Base-by-base conservation (phyloP, 2,888 invertebrate genomes). In the Trichacis sp. region DNA sequence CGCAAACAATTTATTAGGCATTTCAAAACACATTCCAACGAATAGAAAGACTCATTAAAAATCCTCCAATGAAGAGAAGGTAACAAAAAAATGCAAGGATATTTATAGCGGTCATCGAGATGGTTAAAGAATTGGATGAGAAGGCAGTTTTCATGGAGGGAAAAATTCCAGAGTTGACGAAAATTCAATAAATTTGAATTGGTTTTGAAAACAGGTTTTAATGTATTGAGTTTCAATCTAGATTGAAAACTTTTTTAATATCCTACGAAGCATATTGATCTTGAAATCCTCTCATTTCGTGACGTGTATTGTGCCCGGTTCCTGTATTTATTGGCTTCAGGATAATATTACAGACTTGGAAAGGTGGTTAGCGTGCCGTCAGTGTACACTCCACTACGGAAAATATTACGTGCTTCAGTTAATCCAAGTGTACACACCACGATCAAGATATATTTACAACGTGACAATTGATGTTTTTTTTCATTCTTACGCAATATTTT, bases 321-420 rank as follows among this genome's bases (percentile, higher is more conserved):
- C 78, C 79, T 76, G 75, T 71, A 70, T 70, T 64, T 60, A 62
- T 64, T 69, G 79, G 79, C 80, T 80, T 78, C 75, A 69, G 68
- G 77, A 64, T 80, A 71, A 65, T 59, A 69, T 80, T 80, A 78
- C 80, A 59, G 64, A 51, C 58, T 51, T 58, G 51, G 68, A 76
- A 77, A 78, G 73, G 69, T 76, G 75, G 73, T 70, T 70, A 70
- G 66, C 76, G 76, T 68, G 70, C 59, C 72, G 65, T 64, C 49
- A 51, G 33, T 42, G 54, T 54, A 49, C 50, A 49, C 45, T 43
- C 12, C 18, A 42, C 42, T 18, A 42, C 9, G 42, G 12, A 42
- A 42, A 14, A 42, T 42, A 17, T 33, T 33, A 33, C n/a, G 33
- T 33, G n/a, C 33, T 33, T 33, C 11, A n/a, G 33, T 33, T 24